Evolutionary conservation across 2,113 vertebrate genomes (phyloP).

Genomic region (Tauraco erythrolophus): DNA sequence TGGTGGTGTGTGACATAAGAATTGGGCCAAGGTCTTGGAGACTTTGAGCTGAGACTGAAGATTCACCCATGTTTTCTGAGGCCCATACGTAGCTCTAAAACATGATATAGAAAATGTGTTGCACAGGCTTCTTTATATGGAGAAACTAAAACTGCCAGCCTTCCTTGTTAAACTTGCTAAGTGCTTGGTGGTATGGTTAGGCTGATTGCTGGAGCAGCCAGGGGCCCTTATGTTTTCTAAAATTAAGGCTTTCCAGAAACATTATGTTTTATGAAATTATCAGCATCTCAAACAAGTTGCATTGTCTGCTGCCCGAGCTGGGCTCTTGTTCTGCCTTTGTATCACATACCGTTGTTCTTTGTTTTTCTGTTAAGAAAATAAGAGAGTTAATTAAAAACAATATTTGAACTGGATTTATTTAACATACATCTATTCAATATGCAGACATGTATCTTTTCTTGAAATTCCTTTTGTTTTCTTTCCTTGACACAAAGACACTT

Average conservation of each 20-base stretch:
- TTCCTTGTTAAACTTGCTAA: not conserved
- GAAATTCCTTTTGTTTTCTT: not conserved
- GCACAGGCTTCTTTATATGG: not conserved
- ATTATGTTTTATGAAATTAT: not conserved
- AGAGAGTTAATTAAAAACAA: not conserved
- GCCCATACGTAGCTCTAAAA: not conserved
- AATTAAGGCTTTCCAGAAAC: not conserved
- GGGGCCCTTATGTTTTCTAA: not conserved
- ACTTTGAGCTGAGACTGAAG: not conserved
- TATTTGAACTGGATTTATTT: not conserved
- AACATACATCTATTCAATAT: not conserved
- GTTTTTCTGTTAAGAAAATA: not conserved
- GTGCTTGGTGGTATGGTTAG: not conserved
- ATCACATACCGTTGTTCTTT: not conserved
- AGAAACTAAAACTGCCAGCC: not conserved
- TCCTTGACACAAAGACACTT: not conserved
- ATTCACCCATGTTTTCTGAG: not conserved
- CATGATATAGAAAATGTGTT: not conserved
- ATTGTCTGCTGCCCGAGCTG: not conserved
- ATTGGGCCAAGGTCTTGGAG: not conserved
- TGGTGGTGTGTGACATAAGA: rapidly evolving
- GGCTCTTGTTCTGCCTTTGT: not conserved
- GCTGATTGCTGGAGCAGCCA: not conserved
- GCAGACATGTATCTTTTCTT: not conserved
- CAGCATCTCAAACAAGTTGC: not conserved